Percentiles rank a stretch among this genome's conserved stretches.
phyloP scores from a whole-genome alignment of 2,113 vertebrate genomes.

The Gopherus flavomarginatus region DNA sequence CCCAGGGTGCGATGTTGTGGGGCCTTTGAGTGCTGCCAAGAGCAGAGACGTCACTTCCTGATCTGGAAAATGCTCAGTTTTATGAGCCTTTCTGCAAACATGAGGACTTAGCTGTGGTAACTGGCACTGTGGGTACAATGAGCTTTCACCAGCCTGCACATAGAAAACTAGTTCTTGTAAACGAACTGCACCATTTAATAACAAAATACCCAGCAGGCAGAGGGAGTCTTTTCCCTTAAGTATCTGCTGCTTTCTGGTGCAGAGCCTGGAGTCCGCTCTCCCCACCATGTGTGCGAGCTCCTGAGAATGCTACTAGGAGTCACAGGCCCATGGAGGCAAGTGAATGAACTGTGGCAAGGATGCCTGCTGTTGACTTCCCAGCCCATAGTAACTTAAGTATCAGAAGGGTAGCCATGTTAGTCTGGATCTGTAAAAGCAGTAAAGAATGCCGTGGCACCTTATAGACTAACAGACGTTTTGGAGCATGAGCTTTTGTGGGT shows the following conservation, averaged over 20 bases:
- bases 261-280: background rate
- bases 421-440: too few species aligned
- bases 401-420: too few species aligned
- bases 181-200: too few species aligned
- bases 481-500: too few species aligned
- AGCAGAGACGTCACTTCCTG: background rate
- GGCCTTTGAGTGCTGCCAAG: background rate
- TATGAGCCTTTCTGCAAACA: too few species aligned
- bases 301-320: background rate
- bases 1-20: too few species aligned
- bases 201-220: background rate
- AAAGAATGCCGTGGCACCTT: too few species aligned
- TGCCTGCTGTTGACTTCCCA: conserved; percentile 12
- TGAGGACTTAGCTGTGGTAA: too few species aligned
- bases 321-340: background rate
- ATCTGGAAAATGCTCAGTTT: background rate
- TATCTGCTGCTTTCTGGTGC: fast-evolving
- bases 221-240: background rate
- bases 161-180: too few species aligned
- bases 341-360: background rate
- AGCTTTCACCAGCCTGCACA: background rate
- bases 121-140: background rate
- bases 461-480: too few species aligned
- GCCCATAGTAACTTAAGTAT: background rate
- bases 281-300: fast-evolving